Conservation (phyloP, 2,797 vertebrate genomes). For the Propithecus deckenii region DNA sequence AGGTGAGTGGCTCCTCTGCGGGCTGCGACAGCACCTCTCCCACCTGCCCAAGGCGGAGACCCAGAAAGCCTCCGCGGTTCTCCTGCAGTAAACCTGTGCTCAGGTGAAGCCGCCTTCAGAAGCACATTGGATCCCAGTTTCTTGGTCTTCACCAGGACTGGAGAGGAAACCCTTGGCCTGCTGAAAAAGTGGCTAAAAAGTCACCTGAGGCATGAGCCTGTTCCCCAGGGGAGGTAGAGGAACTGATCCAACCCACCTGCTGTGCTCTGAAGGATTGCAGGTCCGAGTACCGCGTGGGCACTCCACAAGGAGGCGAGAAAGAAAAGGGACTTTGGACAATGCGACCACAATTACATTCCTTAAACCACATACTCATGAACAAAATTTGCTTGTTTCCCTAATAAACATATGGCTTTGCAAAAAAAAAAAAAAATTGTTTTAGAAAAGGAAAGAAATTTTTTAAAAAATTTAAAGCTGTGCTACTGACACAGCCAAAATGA, state of each 20-base stretch:
- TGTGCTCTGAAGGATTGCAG: rapidly evolving
- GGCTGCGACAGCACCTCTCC: rapidly evolving
- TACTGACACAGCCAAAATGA: slow-evolving; percentile 75
- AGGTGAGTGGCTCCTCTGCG: rapidly evolving
- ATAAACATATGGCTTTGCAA: slow-evolving; percentile 11
- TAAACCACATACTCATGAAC: not conserved
- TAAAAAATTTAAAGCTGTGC: slow-evolving; percentile 79
- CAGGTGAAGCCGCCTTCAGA: slow-evolving; percentile 58
- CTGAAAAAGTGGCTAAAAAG: not conserved
- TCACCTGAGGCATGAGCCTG: rapidly evolving
- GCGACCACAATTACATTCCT: not conserved
- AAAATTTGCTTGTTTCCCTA: not conserved
- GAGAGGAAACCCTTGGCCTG: not conserved
- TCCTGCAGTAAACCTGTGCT: not conserved
- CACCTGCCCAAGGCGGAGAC: rapidly evolving
- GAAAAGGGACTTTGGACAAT: not conserved
- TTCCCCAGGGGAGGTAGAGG: rapidly evolving
- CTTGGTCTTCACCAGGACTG: slow-evolving; percentile 77
- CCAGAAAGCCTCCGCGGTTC: not conserved
- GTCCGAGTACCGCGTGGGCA: rapidly evolving
- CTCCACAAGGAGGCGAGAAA: not conserved
- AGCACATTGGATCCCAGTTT: slow-evolving; percentile 69
- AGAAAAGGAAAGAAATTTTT: slow-evolving; percentile 71
- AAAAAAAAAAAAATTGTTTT: slow-evolving; percentile 70
- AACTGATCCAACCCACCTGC: rapidly evolving